Conservation (phyloP, 2,888 invertebrate species). For the Drosophila flavopinicola region DNA sequence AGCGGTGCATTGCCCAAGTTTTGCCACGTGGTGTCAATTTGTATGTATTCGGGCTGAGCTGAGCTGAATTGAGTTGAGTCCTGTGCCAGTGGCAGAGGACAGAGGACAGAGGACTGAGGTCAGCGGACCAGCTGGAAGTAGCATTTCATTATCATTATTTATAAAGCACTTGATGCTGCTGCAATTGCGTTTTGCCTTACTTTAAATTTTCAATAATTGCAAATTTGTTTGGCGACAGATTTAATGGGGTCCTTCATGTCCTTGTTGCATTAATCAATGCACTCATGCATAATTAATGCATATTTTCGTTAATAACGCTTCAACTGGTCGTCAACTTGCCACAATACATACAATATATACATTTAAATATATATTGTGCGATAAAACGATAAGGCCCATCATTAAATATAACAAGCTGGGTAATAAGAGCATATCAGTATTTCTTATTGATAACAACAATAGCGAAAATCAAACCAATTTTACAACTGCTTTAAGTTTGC, state of each 20-base stretch:
- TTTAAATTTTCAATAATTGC: constrained; percentile 47
- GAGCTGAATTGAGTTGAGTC: constrained; percentile 9
- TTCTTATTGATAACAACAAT: not conserved
- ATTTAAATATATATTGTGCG: constrained; percentile 19
- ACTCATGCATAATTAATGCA: constrained; percentile 69
- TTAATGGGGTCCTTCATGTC: constrained; percentile 28
- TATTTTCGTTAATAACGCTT: constrained; percentile 72
- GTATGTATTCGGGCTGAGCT: constrained; percentile 40
- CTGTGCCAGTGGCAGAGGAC: constrained; percentile 1
- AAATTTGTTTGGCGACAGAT: constrained; percentile 32
- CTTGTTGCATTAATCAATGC: constrained; percentile 59
- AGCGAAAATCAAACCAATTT: not conserved
- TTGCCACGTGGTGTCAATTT: constrained; percentile 44
- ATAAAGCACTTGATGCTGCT: constrained; percentile 39
- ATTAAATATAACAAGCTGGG: constrained; percentile 6
- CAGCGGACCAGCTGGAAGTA: constrained; percentile 1
- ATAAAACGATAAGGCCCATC: not conserved
- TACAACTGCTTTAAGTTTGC: not conserved
- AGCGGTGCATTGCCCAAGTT: constrained; percentile 26
- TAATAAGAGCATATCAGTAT: not conserved
- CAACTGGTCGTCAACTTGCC: constrained; percentile 45
- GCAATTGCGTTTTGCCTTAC: constrained; percentile 36
- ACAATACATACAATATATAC: constrained; percentile 13
- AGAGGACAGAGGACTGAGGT: not conserved
- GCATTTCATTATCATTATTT: constrained; percentile 56